Conservation (phyloP, 2,797 vertebrate species). For the Lemur catta region DNA sequence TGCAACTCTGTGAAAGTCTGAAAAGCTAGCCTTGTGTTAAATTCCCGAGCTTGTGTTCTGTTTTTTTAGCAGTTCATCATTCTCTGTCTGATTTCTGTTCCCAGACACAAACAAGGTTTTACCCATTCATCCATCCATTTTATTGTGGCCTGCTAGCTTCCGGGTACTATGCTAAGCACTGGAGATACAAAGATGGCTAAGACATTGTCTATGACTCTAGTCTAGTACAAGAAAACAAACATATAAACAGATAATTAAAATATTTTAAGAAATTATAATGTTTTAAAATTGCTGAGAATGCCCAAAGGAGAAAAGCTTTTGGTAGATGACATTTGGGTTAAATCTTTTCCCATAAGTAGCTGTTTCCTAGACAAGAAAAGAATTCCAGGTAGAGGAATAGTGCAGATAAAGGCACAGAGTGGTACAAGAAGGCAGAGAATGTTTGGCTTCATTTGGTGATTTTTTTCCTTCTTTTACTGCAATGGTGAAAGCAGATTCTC, state of each 20-base stretch:
- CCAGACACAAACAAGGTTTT: constrained; percentile 69
- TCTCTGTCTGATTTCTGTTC: constrained; percentile 69
- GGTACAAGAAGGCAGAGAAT: background rate
- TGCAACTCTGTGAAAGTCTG: constrained; percentile 58
- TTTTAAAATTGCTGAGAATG: constrained; percentile 35
- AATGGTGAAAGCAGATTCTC: background rate
- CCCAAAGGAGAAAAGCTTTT: constrained; percentile 12
- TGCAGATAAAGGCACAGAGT: background rate
- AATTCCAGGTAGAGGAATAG: background rate
- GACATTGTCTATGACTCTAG: background rate
- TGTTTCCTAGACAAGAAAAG: constrained; percentile 15
- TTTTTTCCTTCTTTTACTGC: background rate
- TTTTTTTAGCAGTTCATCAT: constrained; percentile 75
- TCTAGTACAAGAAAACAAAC: constrained; percentile 32
- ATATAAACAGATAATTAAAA: background rate
- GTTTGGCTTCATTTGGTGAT: background rate
- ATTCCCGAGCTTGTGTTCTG: constrained; percentile 64
- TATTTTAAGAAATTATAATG: constrained; percentile 24
- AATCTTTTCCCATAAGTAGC: background rate
- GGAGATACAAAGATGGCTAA: constrained; percentile 16
- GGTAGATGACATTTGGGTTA: constrained; percentile 23
- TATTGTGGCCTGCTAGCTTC: constrained; percentile 53
- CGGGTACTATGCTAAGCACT: constrained; percentile 19
- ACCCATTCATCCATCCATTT: constrained; percentile 52
- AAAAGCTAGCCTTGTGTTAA: constrained; percentile 69